Base-by-base conservation (phyloP, 1,140 invertebrate genomes). In the Nasonia longicornis region DNA sequence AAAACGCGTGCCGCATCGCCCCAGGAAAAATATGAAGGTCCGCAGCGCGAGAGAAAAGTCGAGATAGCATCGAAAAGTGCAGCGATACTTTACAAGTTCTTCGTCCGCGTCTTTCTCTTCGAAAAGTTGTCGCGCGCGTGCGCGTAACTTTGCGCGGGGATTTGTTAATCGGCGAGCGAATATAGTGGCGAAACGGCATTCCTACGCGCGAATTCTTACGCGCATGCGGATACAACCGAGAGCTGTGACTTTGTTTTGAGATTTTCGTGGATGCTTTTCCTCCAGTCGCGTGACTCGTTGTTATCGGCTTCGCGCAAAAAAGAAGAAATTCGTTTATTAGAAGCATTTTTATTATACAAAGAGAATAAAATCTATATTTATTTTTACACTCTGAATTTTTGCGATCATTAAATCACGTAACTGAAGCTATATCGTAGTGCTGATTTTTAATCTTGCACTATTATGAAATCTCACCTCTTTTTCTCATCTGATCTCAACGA, bases 161-260 rank as follows among this genome's bases (percentile, higher is more conserved):
- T 38, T 35, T 71, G 29, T 35, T 35, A 42, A 71, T 42, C 69
- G 69, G 12, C 35, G 69, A 58, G 16, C 52, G 20, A 4, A n/a
- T n/a, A n/a, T 31, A 38, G 38, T 48, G 72, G 45, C 45, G 72
- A 67, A 67, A 67, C 29, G 10, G 29, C 14, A 67, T 67, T 67
- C 64, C 64, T 29, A 29, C 64, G 64, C 64, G 64, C 64, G 64
- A 67, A 67, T 67, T 67, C 64, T 67, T 29, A 67, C 64, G 22
- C 26, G 20, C 52, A 6, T n/a, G 52, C 1, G 52, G 20, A 58
- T 58, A n/a, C 10, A 42, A 14, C 45, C 14, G 45, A 16, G 45
- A 48, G 3, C 14, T 45, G 42, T 11, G 48, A 52, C 48, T 52
- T 16, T 16, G 16, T 16, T 52, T 52, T 52, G 16, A 52, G 48